These are phyloP conservation scores for Drosophila pegasa DNA, from an alignment of 2,888 invertebrate genomes.

Conservation along the genomic window DNA sequence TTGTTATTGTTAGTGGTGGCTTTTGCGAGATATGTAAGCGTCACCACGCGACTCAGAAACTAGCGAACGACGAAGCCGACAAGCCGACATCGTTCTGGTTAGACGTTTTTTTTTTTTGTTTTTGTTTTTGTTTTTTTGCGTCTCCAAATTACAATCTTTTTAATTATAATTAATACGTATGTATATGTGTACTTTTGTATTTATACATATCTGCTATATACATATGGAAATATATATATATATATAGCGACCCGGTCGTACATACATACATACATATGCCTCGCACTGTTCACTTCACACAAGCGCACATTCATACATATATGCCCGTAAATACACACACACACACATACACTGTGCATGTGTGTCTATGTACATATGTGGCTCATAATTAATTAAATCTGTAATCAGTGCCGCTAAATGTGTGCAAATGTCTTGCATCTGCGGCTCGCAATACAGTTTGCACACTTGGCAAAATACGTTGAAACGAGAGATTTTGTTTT, in stretches of 20 bases:
- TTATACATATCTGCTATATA: slow-evolving; percentile 7
- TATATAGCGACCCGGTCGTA: slow-evolving; percentile 55
- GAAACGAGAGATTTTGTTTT: slow-evolving; percentile 31
- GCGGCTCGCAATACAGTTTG: slow-evolving; percentile 20
- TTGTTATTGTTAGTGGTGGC: slow-evolving; percentile 36
- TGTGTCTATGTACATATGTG: slow-evolving; percentile 42
- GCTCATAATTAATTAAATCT: slow-evolving; percentile 53
- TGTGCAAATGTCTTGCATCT: slow-evolving; percentile 14
- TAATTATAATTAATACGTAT: slow-evolving; percentile 68
- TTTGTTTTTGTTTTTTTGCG: slow-evolving; percentile 15
- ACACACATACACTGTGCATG: slow-evolving; percentile 13
- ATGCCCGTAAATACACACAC: slow-evolving; percentile 17
- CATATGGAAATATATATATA: slow-evolving; percentile 22
- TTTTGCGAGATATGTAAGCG: slow-evolving; percentile 46
- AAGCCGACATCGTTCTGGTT: slow-evolving; percentile 54
- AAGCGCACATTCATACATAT: slow-evolving; percentile 13
- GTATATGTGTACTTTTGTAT: slow-evolving; percentile 12
- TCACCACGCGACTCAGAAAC: slow-evolving; percentile 56
- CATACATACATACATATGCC: slow-evolving; percentile 13
- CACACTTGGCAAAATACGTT: slow-evolving; percentile 31
- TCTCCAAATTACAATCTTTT: slow-evolving; percentile 54
- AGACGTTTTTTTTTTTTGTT: slow-evolving; percentile 35
- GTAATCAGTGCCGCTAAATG: slow-evolving; percentile 25
- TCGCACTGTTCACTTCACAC: slow-evolving; percentile 20
- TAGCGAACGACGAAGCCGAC: slow-evolving; percentile 54